Base-by-base conservation (phyloP, 2,888 invertebrate genomes). In the Polydrusus tereticollis region DNA sequence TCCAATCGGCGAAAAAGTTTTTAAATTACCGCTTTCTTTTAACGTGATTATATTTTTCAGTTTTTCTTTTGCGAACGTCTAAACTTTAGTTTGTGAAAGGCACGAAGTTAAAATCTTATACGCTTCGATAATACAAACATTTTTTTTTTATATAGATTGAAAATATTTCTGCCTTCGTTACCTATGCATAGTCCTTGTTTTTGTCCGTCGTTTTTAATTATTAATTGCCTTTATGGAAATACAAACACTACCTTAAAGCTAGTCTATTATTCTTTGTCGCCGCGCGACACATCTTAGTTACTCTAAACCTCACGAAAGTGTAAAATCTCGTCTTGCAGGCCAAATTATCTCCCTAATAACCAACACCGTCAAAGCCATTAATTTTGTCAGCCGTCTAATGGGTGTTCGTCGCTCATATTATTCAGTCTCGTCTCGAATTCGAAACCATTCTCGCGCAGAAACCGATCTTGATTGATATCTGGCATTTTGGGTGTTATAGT, bases 381-480 rank as follows among this genome's bases (percentile, higher is more conserved):
- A 73, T 73, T 69, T 73, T 69, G 52, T 58, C 68, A 68, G 69
- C n/a, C 52, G 38, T 65, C 73, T 73, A 73, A 73, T n/a, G 50
- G 73, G 47, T 41, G 69, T 68, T 72, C 63, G 63, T 69, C 69
- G 69, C 50, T 50, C 20, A 43, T 72, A 73, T 73, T 73, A 73
- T 66, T 73, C 73, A 73, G 62, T 60, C 50, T 52, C 23, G 29
- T 69, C 72, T 64, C 10, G 41, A 69, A 69, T 69, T 65, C 33
- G 65, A 69, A 55, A 65, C 69, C 64, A 58, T 62, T 38, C 58
- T 58, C 36, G 57, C 38, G 41, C 45, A 45, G 45, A 62, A 38
- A 50, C 60, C 29, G 64, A 58, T 69, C 65, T 59, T 68, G 72
- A 72, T 72, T 72, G 68, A 72, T 72, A 72, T 59, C 60, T n/a